A percentile compares a stretch with the other conserved stretches of the same genome.
Evolutionary conservation across 2,888 invertebrate genomes (phyloP).

Genomic region (Dasypolia templi): DNA sequence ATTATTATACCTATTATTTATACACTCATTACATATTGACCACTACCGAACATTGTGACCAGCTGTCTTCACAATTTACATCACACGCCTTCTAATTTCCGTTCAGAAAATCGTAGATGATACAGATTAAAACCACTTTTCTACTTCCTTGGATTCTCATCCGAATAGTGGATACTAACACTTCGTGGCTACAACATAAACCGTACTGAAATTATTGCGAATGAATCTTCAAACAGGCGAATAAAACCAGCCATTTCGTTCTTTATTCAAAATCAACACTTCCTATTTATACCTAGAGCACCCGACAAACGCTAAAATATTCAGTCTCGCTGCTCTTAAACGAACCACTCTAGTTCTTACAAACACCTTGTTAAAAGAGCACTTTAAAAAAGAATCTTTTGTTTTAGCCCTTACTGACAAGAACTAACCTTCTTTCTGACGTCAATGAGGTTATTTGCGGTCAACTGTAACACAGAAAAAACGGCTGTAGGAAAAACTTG

Average conservation of each 20-base stretch:
- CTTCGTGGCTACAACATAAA: neutral
- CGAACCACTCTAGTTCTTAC: constrained; percentile 29
- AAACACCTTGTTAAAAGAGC: constrained; percentile 22
- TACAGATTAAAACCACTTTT: neutral
- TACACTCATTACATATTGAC: neutral
- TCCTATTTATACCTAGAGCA: constrained; percentile 40
- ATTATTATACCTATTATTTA: too few species aligned
- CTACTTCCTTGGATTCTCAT: neutral
- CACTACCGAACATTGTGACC: neutral
- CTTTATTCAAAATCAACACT: constrained; percentile 5
- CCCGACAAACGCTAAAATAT: constrained; percentile 42
- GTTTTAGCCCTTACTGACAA: constrained; percentile 34
- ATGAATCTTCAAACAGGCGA: constrained; percentile 1
- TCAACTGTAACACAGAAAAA: constrained; percentile 16
- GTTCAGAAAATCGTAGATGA: neutral
- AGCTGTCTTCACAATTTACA: neutral
- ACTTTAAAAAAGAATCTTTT: constrained; percentile 47
- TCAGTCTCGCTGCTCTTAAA: constrained; percentile 33
- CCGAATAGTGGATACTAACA: neutral
- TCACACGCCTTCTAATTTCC: neutral
- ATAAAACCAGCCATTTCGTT: constrained; percentile 18
- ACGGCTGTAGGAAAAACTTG: constrained; percentile 7
- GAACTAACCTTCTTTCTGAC: constrained; percentile 27
- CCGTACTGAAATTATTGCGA: neutral
- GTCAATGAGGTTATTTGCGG: constrained; percentile 30